phyloP scores from a whole-genome alignment of 1,140 invertebrate species.

The Hylaeus anthracinus region DNA sequence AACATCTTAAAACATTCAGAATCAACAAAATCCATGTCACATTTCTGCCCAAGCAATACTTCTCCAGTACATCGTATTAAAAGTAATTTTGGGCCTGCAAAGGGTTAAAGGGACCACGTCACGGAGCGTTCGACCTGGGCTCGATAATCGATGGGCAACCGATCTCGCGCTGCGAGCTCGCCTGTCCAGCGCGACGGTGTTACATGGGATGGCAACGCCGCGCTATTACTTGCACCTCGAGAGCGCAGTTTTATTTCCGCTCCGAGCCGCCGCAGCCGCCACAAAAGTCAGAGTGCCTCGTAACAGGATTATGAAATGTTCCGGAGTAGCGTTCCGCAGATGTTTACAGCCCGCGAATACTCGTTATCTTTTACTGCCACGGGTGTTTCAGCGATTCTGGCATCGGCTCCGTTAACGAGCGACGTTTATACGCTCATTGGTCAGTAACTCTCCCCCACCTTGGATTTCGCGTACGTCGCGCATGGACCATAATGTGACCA shows the following conservation, averaged over 20 bases:
- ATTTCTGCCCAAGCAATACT: no score
- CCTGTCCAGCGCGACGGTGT: constrained; percentile 5
- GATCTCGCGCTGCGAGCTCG: background rate
- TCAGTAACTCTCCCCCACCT: constrained; percentile 46
- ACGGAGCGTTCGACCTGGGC: no score
- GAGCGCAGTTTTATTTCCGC: constrained; percentile 59
- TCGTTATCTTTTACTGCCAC: constrained; percentile 63
- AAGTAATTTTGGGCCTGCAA: no score
- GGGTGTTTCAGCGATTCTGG: constrained; percentile 63
- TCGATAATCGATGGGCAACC: background rate
- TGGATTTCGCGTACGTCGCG: constrained; percentile 25
- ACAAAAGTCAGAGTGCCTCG: constrained; percentile 66
- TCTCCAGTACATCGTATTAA: no score
- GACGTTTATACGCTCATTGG: constrained; percentile 60
- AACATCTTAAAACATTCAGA: no score
- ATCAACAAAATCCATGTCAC: no score
- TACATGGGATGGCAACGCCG: constrained; percentile 37
- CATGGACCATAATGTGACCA: constrained; percentile 26
- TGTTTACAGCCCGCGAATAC: constrained; percentile 66
- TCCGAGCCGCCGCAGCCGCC: constrained; percentile 34
- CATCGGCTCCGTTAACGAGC: constrained; percentile 61
- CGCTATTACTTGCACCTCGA: constrained; percentile 58
- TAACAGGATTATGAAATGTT: constrained; percentile 69
- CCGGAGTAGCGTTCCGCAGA: constrained; percentile 61
- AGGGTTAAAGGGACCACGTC: no score